These are phyloP conservation scores for Brachyopa scutellaris DNA, from an alignment of 2,888 invertebrate species.

Conservation along the genomic window DNA sequence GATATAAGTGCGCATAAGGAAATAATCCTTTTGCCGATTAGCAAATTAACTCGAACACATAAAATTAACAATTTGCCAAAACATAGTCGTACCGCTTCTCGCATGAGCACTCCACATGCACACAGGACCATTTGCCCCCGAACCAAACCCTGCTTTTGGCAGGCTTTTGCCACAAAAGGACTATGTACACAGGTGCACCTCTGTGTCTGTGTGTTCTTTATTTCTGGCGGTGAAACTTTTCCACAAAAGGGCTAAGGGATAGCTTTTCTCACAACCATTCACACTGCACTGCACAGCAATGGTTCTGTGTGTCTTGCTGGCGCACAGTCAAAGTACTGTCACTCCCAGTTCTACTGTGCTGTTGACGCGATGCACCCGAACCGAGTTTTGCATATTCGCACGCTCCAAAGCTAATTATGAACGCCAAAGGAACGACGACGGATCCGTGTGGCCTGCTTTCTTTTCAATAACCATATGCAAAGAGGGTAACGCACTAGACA, in stretches of 20 bases:
- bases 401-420: constrained; percentile 23
- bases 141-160: constrained; percentile 23
- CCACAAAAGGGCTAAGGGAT: constrained; percentile 34
- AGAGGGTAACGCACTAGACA: constrained; percentile 55
- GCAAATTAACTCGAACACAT: constrained; percentile 55
- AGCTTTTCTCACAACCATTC: not conserved
- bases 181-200: too few relatives aligned
- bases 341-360: constrained; percentile 28
- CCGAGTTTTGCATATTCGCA: constrained; percentile 33
- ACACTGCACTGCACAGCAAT: not conserved
- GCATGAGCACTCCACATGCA: constrained; percentile 14
- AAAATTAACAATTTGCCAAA: constrained; percentile 55
- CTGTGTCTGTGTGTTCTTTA: constrained; percentile 6
- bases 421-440: constrained; percentile 30
- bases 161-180: constrained; percentile 25
- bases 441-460: constrained; percentile 27
- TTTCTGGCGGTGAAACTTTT: constrained; percentile 13
- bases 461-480: constrained; percentile 56
- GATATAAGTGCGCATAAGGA: constrained; percentile 27
- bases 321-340: constrained; percentile 58
- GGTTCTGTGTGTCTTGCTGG: too few relatives aligned
- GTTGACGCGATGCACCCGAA: constrained; percentile 20
- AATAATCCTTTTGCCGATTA: constrained; percentile 57
- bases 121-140: constrained; percentile 14
- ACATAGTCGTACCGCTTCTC: constrained; percentile 16